phyloP scores from a whole-genome alignment of 2,888 invertebrate genomes.

The Drosophila anomalipes region DNA sequence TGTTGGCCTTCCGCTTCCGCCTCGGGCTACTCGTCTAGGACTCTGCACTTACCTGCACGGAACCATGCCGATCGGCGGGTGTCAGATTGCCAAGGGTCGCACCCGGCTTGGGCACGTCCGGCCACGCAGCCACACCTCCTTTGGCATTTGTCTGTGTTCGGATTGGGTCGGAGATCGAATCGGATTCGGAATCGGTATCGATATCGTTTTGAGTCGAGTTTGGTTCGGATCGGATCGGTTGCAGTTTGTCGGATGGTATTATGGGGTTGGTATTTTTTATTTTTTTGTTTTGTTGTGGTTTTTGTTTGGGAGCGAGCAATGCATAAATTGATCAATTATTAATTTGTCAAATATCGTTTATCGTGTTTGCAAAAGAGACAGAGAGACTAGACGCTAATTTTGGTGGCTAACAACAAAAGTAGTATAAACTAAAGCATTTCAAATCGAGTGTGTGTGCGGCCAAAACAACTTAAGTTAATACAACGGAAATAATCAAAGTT shows the following conservation, averaged over 20 bases:
- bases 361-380: conserved; percentile 34
- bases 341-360: conserved; percentile 36
- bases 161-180: conserved; percentile 42
- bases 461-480: conserved; percentile 41
- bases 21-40: conserved; percentile 34
- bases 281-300: neutral
- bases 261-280: conserved; percentile 16
- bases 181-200: conserved; percentile 16
- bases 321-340: conserved; percentile 62
- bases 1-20: conserved; percentile 37
- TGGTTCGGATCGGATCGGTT: conserved; percentile 27
- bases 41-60: conserved; percentile 93
- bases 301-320: conserved; percentile 43
- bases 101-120: conserved; percentile 93
- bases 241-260: conserved; percentile 43
- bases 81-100: conserved; percentile 93
- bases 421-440: conserved; percentile 45
- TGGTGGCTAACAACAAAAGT: conserved; percentile 45
- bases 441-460: conserved; percentile 36
- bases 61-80: conserved; percentile 98
- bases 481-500: conserved; percentile 41
- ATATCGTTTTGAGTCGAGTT: conserved; percentile 1
- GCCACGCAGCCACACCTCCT: conserved; percentile 92
- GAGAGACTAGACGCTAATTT: conserved; percentile 43
- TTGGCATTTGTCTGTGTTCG: conserved; percentile 86